Percentiles rank a stretch among this genome's conserved stretches.
Conservation (phyloP, 1,140 invertebrate species). For the Myzus persicae region DNA sequence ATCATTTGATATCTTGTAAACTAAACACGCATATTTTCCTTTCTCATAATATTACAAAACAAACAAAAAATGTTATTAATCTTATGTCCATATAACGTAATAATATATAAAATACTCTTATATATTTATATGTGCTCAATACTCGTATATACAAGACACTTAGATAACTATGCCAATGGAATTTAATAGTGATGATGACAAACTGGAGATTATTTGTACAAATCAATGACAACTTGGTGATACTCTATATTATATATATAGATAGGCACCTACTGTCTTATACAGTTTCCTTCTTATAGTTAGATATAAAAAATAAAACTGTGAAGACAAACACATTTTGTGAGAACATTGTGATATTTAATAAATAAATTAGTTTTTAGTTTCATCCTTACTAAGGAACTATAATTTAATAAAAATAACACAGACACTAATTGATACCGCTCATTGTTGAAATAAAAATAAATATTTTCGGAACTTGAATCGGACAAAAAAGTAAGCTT, state of each 20-base stretch:
- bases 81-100: background rate
- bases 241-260: background rate
- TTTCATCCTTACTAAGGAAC: too few species aligned
- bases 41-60: background rate
- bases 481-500: too few species aligned
- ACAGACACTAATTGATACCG: too few species aligned
- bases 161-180: background rate
- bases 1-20: background rate
- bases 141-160: background rate
- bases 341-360: background rate
- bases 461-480: too few species aligned
- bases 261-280: background rate
- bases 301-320: background rate
- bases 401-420: too few species aligned
- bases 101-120: background rate
- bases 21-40: background rate
- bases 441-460: too few species aligned
- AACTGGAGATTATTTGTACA: background rate
- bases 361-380: too few species aligned
- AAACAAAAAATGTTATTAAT: background rate
- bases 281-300: background rate
- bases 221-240: background rate
- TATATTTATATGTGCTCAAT: background rate
- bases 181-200: background rate
- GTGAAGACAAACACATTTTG: background rate